Evolutionary conservation across 2,888 invertebrate genomes (phyloP).

Genomic region (Erebia epiphron): DNA sequence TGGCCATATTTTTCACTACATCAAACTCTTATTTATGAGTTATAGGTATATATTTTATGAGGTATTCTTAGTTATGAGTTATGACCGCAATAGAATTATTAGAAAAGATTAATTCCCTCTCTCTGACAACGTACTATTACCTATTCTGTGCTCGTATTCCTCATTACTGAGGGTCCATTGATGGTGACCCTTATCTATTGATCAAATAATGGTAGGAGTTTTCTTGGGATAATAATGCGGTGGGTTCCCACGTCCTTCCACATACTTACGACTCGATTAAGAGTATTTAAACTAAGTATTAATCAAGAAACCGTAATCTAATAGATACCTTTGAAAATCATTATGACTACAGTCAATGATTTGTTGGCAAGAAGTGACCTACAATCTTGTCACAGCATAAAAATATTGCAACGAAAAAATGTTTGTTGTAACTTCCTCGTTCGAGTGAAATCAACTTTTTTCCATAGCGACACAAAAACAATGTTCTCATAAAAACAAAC

Average conservation of each 20-base stretch:
- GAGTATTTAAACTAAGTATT: too few species aligned
- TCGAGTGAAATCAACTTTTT: conserved; percentile 62
- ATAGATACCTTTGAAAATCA: conserved; percentile 1
- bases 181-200: too few species aligned
- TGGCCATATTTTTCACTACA: neutral
- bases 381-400: conserved; percentile 23
- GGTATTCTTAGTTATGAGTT: neutral
- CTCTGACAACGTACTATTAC: too few species aligned
- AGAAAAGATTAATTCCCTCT: too few species aligned
- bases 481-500: conserved; percentile 75
- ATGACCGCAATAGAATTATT: too few species aligned
- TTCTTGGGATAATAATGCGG: too few species aligned
- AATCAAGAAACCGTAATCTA: neutral
- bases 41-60: too few species aligned
- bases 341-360: conserved; percentile 9
- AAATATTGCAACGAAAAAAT: conserved; percentile 35
- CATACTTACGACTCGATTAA: too few species aligned
- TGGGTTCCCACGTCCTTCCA: too few species aligned
- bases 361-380: conserved; percentile 21
- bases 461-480: conserved; percentile 61
- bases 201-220: too few species aligned
- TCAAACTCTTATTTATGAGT: neutral
- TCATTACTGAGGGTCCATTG: too few species aligned
- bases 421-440: conserved; percentile 69
- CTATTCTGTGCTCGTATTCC: too few species aligned